Evolutionary conservation across 2,888 invertebrate genomes (phyloP), one percentile per base, ranked within the genome.

Genomic region (Acrocera orbiculus): DNA sequence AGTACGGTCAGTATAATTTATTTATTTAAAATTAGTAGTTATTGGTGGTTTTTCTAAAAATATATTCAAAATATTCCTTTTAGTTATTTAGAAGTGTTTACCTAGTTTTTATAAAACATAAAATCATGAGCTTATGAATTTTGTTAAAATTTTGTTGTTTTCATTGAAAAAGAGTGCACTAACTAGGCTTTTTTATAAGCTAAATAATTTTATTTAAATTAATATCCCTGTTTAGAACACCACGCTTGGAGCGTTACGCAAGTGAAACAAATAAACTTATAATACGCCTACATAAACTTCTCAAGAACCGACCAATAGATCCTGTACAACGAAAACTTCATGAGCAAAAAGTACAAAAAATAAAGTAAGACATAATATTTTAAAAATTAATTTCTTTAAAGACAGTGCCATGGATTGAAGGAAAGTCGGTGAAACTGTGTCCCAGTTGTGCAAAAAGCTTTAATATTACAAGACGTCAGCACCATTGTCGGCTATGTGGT

Each of bases 401-500:
- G 66, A 64, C 67, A 36, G 95, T 96, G 4, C 78, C 82, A 20
- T 98, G 98, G 98, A 63, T 89, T 27, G 86, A 90, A 49, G 96
- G 96, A 22, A 73, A 73, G 30, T 81, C 81, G 34, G 92, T 90
- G 1, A 79, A 77, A 40, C 61, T 86, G 7, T 98, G 96, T 55
- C 89, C 90, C 0, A 79, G 75, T 43, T 98, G 98, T 63, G 83
- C 89, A 1, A 76, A 77, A 51, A 67, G 74, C 28, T 98, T 98
- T 59, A 79, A 81, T 48, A 60, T 92, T 36, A 76, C 89, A 0
- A 66, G 87, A 37, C 66, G 96, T 42, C 85, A 92, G 55, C 96
- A 98, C 61, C 98, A 98, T 61, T 98, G 98, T 53, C 67, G 95
- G 40, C 67, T 96, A 4, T 96, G 89, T 55, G 95, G 95, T 2